Evolutionary conservation across 2,113 vertebrate genomes (phyloP), one percentile per base, ranked within the genome.

Genomic region (Myxocyprinus asiaticus): DNA sequence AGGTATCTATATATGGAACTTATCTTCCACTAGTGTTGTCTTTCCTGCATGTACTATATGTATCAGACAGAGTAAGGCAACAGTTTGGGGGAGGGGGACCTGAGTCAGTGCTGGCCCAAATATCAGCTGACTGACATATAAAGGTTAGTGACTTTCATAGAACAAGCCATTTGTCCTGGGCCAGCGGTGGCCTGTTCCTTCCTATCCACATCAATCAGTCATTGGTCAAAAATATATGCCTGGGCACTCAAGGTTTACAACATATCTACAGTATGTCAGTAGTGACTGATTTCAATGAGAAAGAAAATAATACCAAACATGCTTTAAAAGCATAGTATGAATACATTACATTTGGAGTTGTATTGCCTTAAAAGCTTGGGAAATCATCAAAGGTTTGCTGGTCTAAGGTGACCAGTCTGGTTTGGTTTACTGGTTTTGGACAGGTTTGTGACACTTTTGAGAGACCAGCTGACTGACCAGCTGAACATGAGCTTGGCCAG

Each of bases 121-220:
- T 87, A 87, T 48, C 70, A 84, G 56, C 61, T 89, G 87, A 90
- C 82, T 89, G 87, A 85, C 86, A 87, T 79, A 61, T 83, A 74
- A 86, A 84, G 77, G 85, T 84, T 88, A 82, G 64, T 85, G 86
- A 84, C 84, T 90, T 89, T 88, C 78, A 84, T 80, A 67, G 84
- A 85, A 84, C 61, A 67, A 82, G 74, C 62, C 82, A 67, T 78
- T 87, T 61, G 81, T 83, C 66, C 33, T 3, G 0, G 59, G 86
- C 68, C 53, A 69, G 61, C 67, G 15, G 48, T 79, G 14, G 70
- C 67, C 56, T 81, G 85, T 84, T 87, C 61, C 79, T 84, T 90
- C 79, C 76, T 68, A 80, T 85, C 65, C 80, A 43, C 56, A 86
- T 85, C 81, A 86, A 67, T 58, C 17, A 48, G 67, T n/a, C n/a